phyloP scores from a whole-genome alignment of 2,888 invertebrate species.

The Capitulum mitella region DNA sequence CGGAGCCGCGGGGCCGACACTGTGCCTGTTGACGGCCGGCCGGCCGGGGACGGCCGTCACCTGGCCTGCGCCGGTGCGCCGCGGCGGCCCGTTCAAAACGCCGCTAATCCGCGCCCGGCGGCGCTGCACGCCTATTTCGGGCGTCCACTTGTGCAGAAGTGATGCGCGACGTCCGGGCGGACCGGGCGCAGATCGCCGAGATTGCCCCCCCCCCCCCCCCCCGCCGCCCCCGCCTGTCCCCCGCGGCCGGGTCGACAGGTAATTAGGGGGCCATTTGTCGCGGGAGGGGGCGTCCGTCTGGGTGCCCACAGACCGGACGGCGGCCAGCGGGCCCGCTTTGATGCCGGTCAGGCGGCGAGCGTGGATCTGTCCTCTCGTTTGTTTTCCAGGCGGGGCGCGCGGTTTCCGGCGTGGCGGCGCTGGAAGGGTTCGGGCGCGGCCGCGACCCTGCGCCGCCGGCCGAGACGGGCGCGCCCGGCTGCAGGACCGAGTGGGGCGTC shows the following conservation, averaged over 20 bases:
- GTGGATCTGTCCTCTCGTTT: neutral
- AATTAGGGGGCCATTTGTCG: slow-evolving; percentile 13
- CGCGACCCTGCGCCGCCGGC: too few species aligned
- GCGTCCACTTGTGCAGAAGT: slow-evolving; percentile 25
- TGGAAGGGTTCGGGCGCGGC: neutral
- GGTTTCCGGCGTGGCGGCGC: neutral
- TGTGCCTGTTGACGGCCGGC: slow-evolving; percentile 66
- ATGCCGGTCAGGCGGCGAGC: neutral
- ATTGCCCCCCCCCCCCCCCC: neutral
- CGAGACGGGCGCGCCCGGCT: too few species aligned
- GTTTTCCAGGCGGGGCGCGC: neutral
- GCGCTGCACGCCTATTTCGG: slow-evolving; percentile 16
- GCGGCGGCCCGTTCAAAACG: slow-evolving; percentile 18
- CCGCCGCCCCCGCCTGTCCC: neutral
- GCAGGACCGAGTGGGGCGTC: too few species aligned
- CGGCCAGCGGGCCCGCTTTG: neutral
- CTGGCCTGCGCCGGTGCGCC: slow-evolving; percentile 51
- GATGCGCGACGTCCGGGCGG: neutral
- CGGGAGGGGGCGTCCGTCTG: neutral
- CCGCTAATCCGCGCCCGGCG: slow-evolving; percentile 28
- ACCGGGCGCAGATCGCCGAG: neutral
- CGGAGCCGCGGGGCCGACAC: neutral
- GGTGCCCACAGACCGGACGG: neutral
- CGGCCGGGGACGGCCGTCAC: slow-evolving; percentile 85
- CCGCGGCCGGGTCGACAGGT: neutral